These are phyloP conservation scores for Hystrix cristata DNA, from an alignment of 2,113 vertebrate genomes.

Conservation along the genomic window DNA sequence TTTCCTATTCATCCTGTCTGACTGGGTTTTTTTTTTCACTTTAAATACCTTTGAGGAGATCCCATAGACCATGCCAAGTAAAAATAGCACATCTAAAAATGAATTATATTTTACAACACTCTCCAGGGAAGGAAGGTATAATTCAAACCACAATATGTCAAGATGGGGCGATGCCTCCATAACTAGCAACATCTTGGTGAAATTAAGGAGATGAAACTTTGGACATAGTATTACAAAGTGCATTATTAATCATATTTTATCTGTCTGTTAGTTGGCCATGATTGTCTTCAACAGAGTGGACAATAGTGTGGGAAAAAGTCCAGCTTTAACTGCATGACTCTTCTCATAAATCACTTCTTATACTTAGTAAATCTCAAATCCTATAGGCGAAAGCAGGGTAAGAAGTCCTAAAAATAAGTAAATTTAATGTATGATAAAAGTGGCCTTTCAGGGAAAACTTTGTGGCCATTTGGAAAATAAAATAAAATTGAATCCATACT, in stretches of 20 bases:
- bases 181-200: conserved; percentile 53
- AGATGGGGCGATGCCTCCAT: background rate
- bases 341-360: background rate
- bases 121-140: conserved; percentile 63
- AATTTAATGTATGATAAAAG: background rate
- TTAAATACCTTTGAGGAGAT: conserved; percentile 69
- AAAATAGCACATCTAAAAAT: conserved; percentile 67
- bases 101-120: conserved; percentile 48
- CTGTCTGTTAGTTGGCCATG: background rate
- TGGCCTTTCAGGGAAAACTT: background rate
- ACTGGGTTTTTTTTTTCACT: background rate
- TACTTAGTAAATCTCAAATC: background rate
- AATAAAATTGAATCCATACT: background rate
- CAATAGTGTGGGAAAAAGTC: background rate
- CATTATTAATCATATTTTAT: conserved; percentile 27
- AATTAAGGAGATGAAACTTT: conserved; percentile 44
- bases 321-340: background rate
- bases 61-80: conserved; percentile 61
- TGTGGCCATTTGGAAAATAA: conserved; percentile 27
- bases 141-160: conserved; percentile 58
- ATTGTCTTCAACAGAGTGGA: background rate
- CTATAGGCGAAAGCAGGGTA: background rate
- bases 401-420: conserved; percentile 28
- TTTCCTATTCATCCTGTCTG: conserved; percentile 16
- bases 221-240: conserved; percentile 11